Evolutionary conservation across 2,888 invertebrate species (phyloP).

Genomic region (Eupithecia pulchellata): DNA sequence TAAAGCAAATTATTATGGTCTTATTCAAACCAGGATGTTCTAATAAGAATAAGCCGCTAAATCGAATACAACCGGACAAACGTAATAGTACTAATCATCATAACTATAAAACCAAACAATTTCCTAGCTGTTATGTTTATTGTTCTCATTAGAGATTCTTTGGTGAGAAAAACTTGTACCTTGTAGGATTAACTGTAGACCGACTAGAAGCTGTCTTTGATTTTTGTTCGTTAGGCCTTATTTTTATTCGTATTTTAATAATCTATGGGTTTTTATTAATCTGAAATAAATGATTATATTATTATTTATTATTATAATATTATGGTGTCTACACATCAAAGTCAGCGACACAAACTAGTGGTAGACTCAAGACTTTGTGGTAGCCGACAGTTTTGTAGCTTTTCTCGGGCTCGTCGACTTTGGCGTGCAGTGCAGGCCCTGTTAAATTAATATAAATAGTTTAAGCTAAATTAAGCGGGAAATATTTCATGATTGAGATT

Average conservation of each 20-base stretch:
- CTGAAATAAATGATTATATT: too few species aligned
- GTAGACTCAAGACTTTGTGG: too few species aligned
- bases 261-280: too few species aligned
- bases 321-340: too few species aligned
- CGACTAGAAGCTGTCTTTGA: background rate
- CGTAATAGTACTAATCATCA: constrained; percentile 63
- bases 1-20: constrained; percentile 1
- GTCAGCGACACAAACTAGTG: too few species aligned
- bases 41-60: constrained; percentile 63
- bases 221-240: background rate
- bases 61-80: constrained; percentile 61
- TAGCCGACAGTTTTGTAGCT: too few species aligned
- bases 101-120: constrained; percentile 66
- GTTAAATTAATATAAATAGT: too few species aligned
- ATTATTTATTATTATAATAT: too few species aligned
- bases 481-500: background rate
- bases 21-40: constrained; percentile 52
- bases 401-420: too few species aligned
- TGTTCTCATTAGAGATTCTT: constrained; percentile 48
- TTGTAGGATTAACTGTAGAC: constrained; percentile 32
- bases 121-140: constrained; percentile 52
- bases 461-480: too few species aligned
- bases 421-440: too few species aligned
- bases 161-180: constrained; percentile 47
- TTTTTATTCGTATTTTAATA: too few species aligned